Percentiles rank a stretch among this genome's conserved stretches.
phyloP scores from a whole-genome alignment of 2,113 vertebrate genomes.

The Fregata magnificens region DNA sequence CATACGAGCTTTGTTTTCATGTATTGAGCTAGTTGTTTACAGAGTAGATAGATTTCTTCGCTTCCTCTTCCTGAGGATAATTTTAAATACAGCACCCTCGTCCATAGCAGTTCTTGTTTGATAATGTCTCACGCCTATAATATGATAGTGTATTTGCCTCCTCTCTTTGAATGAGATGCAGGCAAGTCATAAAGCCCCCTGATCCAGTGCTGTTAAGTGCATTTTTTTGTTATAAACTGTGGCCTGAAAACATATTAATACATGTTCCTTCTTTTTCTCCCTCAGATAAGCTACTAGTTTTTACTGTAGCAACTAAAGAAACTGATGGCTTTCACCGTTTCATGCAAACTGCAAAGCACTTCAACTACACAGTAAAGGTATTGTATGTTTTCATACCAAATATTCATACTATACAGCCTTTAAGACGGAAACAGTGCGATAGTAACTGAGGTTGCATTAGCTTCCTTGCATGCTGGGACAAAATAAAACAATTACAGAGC shows the following conservation, averaged over 20 bases:
- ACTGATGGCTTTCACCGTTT: constrained; percentile 93
- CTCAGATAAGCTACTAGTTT: constrained; percentile 90
- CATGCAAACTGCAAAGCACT: constrained; percentile 89
- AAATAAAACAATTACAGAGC: not conserved
- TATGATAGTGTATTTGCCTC: not conserved
- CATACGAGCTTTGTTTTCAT: not conserved
- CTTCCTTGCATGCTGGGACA: not conserved
- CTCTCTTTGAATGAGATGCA: not conserved
- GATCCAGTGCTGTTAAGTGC: not conserved
- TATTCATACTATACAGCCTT: not conserved
- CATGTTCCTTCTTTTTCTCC: constrained; percentile 1
- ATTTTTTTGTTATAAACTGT: not conserved
- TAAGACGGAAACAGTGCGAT: not conserved
- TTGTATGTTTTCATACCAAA: not conserved
- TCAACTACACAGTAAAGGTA: constrained; percentile 97
- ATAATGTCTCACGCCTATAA: not conserved
- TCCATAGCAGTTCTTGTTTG: not conserved
- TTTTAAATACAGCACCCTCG: not conserved
- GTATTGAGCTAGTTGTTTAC: not conserved
- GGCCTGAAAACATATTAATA: not conserved
- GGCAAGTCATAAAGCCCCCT: not conserved
- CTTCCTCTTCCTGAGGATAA: not conserved
- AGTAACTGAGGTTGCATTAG: not conserved
- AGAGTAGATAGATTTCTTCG: not conserved
- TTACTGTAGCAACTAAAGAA: constrained; percentile 92